These are phyloP conservation scores for Coecobrya sp. DNA, from an alignment of 2,888 invertebrate species.

Conservation along the genomic window DNA sequence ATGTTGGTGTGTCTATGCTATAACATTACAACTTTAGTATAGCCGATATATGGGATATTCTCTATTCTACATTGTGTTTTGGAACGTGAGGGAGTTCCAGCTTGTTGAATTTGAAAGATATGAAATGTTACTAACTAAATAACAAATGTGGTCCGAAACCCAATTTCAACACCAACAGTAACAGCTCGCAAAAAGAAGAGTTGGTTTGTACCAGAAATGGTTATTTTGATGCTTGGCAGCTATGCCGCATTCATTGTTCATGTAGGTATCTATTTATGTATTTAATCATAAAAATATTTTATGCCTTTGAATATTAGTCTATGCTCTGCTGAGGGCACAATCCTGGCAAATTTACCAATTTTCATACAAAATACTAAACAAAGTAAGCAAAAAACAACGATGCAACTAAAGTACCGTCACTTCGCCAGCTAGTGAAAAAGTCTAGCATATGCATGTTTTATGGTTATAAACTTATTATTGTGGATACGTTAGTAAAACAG, in stretches of 20 bases:
- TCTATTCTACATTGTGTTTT: neutral
- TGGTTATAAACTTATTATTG: too few relatives aligned
- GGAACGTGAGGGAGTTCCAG: conserved; percentile 60
- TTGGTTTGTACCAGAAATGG: neutral
- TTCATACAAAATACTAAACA: neutral
- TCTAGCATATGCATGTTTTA: too few relatives aligned
- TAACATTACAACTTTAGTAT: neutral
- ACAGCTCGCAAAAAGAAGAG: neutral
- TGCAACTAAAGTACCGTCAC: conserved; percentile 53
- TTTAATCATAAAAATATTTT: neutral
- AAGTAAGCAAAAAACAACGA: conserved; percentile 9
- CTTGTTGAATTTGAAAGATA: conserved; percentile 75
- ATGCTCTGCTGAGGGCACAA: neutral
- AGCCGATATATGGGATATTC: neutral
- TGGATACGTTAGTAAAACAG: too few relatives aligned
- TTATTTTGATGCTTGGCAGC: neutral
- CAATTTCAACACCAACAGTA: conserved; percentile 41
- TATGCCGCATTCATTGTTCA: neutral
- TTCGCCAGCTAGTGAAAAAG: neutral
- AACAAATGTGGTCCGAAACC: conserved; percentile 70
- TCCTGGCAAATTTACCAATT: conserved; percentile 59
- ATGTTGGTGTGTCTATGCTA: neutral
- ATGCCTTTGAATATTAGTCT: neutral
- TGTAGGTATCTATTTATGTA: neutral
- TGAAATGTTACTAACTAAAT: conserved; percentile 67